Evolutionary conservation across 1,140 invertebrate species (phyloP).

Genomic region (Macrobrachium rosenbergii): DNA sequence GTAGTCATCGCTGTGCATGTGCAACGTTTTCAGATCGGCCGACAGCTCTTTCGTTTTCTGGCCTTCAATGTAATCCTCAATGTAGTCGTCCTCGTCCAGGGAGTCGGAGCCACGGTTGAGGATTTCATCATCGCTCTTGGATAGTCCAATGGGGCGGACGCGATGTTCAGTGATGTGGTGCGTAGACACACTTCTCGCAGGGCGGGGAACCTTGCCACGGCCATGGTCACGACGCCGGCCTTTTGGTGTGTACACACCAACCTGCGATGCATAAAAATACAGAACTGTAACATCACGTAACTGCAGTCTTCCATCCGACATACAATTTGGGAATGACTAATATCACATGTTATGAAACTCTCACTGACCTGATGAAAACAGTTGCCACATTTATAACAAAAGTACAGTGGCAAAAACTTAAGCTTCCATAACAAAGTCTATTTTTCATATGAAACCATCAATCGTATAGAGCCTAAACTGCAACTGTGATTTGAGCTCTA

Average conservation of each 20-base stretch:
- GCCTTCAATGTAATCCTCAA: slow-evolving; percentile 65
- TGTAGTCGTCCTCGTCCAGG: slow-evolving; percentile 64
- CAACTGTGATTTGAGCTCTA: no score
- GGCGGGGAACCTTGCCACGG: slow-evolving; percentile 50
- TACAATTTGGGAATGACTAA: no score
- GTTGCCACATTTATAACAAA: no score
- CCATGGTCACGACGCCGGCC: slow-evolving; percentile 52
- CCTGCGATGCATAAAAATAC: slow-evolving; percentile 20
- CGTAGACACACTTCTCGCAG: slow-evolving; percentile 62
- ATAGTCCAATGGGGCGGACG: slow-evolving; percentile 62
- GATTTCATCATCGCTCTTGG: slow-evolving; percentile 66
- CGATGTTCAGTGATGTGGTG: slow-evolving; percentile 63
- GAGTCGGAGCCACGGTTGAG: slow-evolving; percentile 65
- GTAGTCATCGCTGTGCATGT: slow-evolving; percentile 66
- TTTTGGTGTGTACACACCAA: slow-evolving; percentile 60
- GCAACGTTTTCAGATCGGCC: slow-evolving; percentile 72
- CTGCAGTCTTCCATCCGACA: no score
- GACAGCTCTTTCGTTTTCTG: slow-evolving; percentile 61
- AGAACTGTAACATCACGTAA: not conserved
- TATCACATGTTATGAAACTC: no score
- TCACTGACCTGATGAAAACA: no score
- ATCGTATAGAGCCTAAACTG: no score
- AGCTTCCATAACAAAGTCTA: no score
- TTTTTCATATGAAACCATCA: no score
- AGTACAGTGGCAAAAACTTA: no score